Evolutionary conservation across 2,797 vertebrate species (phyloP).

Genomic region (Cirrhinus mrigala): DNA sequence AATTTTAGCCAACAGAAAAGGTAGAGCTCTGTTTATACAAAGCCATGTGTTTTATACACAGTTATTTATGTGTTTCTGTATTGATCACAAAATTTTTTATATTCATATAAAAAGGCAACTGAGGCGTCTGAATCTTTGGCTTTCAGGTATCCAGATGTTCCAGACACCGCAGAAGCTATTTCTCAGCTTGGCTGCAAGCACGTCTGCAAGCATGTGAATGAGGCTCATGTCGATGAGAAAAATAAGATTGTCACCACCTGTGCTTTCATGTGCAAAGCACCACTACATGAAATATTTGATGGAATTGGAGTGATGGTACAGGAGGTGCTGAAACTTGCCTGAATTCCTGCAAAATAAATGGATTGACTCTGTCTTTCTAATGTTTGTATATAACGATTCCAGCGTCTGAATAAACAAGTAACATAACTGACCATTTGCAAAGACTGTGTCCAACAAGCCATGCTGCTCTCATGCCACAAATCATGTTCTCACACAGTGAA

Average conservation of each 20-base stretch:
- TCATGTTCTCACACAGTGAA: too few species aligned
- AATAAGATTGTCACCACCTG: conserved; percentile 82
- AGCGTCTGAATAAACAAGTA: conserved; percentile 19
- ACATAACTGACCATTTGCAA: neutral
- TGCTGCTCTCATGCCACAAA: too few species aligned
- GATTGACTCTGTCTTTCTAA: neutral
- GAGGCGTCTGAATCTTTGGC: neutral
- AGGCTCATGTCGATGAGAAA: conserved; percentile 80
- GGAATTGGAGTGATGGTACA: conserved; percentile 82
- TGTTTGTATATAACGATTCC: neutral
- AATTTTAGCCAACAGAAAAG: neutral
- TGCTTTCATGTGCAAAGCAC: conserved; percentile 83
- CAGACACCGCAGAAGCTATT: conserved; percentile 77
- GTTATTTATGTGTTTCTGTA: too few species aligned
- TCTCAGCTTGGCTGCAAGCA: conserved; percentile 81
- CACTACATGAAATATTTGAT: conserved; percentile 81
- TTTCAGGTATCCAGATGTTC: conserved; percentile 80
- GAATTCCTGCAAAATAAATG: conserved; percentile 45
- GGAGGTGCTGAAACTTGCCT: conserved; percentile 85
- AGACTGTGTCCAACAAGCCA: too few species aligned
- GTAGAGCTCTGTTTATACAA: neutral
- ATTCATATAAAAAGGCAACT: neutral
- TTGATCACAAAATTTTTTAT: neutral
- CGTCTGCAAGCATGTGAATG: conserved; percentile 79
- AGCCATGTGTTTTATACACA: neutral